Percentiles rank a stretch among this genome's conserved stretches.
phyloP scores from a whole-genome alignment of 2,888 invertebrate species.

The Glomeris marginata region DNA sequence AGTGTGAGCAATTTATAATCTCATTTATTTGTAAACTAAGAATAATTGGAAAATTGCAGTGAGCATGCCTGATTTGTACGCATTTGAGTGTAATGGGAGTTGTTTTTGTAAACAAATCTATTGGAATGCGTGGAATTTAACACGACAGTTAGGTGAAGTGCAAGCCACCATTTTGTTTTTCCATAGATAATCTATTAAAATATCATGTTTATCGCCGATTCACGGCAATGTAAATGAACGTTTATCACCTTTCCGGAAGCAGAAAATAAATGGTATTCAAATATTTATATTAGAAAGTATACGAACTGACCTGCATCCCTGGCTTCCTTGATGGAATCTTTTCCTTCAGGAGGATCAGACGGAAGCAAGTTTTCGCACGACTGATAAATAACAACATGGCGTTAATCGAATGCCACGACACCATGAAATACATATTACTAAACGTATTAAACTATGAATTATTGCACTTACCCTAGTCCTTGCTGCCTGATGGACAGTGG shows the following conservation, averaged over 20 bases:
- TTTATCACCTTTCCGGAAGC: too few species aligned
- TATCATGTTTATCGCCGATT: too few species aligned
- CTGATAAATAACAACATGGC: conserved; percentile 19
- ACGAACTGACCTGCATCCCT: too few species aligned
- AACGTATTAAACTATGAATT: background rate
- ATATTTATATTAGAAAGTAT: background rate
- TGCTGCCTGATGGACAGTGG: conserved; percentile 19
- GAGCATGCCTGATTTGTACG: background rate
- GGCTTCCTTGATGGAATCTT: too few species aligned
- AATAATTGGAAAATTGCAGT: background rate
- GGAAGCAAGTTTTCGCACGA: conserved; percentile 28
- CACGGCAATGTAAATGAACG: too few species aligned
- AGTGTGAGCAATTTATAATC: too few species aligned
- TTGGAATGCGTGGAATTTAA: too few species aligned
- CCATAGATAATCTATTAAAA: too few species aligned
- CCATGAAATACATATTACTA: conserved; percentile 1
- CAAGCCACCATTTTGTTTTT: too few species aligned
- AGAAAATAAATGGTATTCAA: background rate
- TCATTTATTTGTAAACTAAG: too few species aligned
- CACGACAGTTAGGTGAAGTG: too few species aligned
- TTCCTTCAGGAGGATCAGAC: too few species aligned
- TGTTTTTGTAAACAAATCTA: background rate
- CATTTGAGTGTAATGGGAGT: background rate
- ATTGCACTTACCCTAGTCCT: conserved; percentile 29
- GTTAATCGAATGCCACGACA: background rate